These are phyloP conservation scores for Watersipora subatra DNA, from an alignment of 1,140 invertebrate genomes.

Conservation along the genomic window DNA sequence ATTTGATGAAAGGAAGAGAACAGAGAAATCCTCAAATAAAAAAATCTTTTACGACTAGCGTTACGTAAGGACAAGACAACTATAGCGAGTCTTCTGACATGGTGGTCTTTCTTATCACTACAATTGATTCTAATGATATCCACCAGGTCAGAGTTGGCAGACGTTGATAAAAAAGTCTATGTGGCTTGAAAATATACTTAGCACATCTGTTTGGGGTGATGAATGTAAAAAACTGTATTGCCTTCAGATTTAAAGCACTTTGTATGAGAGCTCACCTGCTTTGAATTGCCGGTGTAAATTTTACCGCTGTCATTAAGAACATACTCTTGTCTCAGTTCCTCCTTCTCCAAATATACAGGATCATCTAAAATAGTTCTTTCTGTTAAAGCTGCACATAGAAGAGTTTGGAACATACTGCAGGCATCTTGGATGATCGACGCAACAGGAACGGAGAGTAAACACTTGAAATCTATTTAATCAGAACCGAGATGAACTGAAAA, in stretches of 20 bases:
- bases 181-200: background rate
- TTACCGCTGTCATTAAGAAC: slow-evolving; percentile 72
- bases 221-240: background rate
- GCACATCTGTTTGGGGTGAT: background rate
- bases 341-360: slow-evolving; percentile 47
- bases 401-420: background rate
- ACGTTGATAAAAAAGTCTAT: background rate
- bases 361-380: slow-evolving; percentile 26
- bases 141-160: no score
- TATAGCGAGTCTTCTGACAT: background rate
- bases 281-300: slow-evolving; percentile 72
- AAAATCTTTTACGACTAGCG: background rate
- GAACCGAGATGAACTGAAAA: background rate
- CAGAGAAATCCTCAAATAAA: background rate
- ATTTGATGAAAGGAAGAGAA: background rate
- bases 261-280: slow-evolving; percentile 39
- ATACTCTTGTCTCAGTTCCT: slow-evolving; percentile 62
- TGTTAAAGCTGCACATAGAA: background rate
- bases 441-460: no score
- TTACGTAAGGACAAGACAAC: background rate
- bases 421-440: background rate
- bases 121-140: background rate
- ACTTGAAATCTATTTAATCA: no score
- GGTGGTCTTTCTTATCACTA: background rate
- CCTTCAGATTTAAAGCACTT: background rate